Base-by-base conservation (phyloP, 2,797 vertebrate species). In the Cyprinodon diabolis region DNA sequence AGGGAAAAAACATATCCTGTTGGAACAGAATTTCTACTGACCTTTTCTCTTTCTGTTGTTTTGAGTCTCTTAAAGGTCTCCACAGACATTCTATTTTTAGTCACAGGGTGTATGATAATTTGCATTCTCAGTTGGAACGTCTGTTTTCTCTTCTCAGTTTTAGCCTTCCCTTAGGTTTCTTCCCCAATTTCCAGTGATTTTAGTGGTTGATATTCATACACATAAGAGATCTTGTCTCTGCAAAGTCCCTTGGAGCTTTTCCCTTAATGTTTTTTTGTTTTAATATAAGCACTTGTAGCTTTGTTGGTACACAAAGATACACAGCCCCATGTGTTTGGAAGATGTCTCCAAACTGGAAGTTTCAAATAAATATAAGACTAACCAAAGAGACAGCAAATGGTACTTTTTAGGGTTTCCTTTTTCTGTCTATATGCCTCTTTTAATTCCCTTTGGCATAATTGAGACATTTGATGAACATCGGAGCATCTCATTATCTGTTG, bases 401-500 rank as follows among this genome's bases (percentile, higher is more conserved):
- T 49, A 72, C 49, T 74, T 25, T 55, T 40, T 57, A 48, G 69
- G 68, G 12, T 45, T 69, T 13, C 8, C 35, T 49, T 15, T 68
- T 23, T 69, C 40, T 48, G 74, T 21, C 47, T 63, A 15, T 74
- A 75, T 81, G 66, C 49, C 84, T 68, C 68, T 75, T 79, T 71
- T 77, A 66, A 74, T 80, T 85, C 71, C 67, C 74, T 49, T 77
- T 86, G 88, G 86, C 86, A 86, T 85, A 90, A 81, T 84, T 75
- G 84, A 88, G 85, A 89, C 76, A 49, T 79, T 62, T 84, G 89
- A 93, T 89, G 82, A 69, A 90, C 87, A 90, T 91, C 76, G 58
- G 85, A 87, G 78, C 83, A 80, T 84, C 86, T 90, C 87, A 82
- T 87, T 75, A 89, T 91, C 81, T 84, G 91, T 93, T 90, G 90